Evolutionary conservation across 1,140 invertebrate genomes (phyloP).

Genomic region (Parasteatoda tepidariorum): DNA sequence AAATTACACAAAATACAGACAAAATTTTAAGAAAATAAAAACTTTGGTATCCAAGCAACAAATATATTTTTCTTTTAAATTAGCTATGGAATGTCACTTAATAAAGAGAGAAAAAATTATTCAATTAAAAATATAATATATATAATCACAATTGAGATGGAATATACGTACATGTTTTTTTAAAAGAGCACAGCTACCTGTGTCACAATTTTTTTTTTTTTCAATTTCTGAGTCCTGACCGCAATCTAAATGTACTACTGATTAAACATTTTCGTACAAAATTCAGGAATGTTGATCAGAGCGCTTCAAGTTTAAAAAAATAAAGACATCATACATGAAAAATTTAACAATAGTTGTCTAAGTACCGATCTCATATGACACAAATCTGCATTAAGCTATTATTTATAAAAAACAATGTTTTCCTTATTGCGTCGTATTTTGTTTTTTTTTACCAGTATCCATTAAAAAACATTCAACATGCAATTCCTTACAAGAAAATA

Average conservation of each 20-base stretch:
- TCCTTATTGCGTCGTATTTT: conserved; percentile 14
- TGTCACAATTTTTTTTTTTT: not conserved
- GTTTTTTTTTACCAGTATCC: not conserved
- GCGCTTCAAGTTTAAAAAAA: conserved; percentile 57
- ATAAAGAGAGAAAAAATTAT: not conserved
- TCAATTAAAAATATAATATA: not conserved
- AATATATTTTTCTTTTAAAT: conserved; percentile 15
- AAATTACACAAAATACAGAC: conserved; percentile 32
- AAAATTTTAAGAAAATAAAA: conserved; percentile 36
- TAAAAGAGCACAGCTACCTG: conserved; percentile 7
- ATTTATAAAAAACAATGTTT: conserved; percentile 57
- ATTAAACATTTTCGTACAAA: conserved; percentile 50
- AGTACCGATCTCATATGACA: conserved; percentile 19
- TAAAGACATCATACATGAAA: conserved; percentile 59
- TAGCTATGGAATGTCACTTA: not conserved
- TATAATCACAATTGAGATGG: not conserved
- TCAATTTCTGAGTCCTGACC: not conserved
- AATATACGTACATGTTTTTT: not conserved
- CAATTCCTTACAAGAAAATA: conserved; percentile 33
- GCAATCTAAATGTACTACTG: conserved; percentile 11
- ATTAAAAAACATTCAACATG: conserved; percentile 46
- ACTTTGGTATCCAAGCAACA: conserved; percentile 48
- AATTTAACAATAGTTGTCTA: conserved; percentile 58
- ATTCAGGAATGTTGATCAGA: conserved; percentile 57
- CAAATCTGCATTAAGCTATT: conserved; percentile 23